phyloP scores from a whole-genome alignment of 1,140 invertebrate genomes.

The Eurosta solidaginis region DNA sequence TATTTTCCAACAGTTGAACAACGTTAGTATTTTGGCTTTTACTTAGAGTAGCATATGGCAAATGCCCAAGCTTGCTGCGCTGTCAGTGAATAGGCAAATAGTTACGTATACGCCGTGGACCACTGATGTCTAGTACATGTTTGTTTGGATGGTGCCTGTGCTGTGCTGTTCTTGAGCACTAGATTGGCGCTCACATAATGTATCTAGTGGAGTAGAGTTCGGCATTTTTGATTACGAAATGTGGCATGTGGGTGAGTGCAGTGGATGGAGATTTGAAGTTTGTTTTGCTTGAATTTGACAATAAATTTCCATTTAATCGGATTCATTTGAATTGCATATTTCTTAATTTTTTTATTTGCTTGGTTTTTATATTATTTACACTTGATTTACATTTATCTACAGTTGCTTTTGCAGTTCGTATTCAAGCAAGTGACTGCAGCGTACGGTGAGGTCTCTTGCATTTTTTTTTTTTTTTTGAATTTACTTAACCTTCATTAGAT shows the following conservation, averaged over 20 bases:
- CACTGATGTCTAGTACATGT: background rate
- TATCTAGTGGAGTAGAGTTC: background rate
- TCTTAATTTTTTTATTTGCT: background rate
- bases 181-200: no score
- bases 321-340: constrained; percentile 24
- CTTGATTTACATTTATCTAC: background rate
- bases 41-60: background rate
- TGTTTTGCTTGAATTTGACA: constrained; percentile 14
- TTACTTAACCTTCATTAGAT: background rate
- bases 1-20: background rate
- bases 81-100: background rate
- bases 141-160: no score
- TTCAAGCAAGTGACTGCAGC: background rate
- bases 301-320: constrained; percentile 27
- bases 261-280: background rate
- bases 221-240: background rate
- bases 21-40: background rate
- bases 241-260: background rate
- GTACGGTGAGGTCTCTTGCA: background rate
- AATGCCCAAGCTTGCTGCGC: background rate
- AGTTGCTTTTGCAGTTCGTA: background rate
- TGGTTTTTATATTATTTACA: constrained; percentile 1
- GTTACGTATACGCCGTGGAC: background rate
- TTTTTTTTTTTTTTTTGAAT: background rate
- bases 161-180: no score